Conservation (phyloP, 1,140 invertebrate genomes). For the Drosophila novamexicana region DNA sequence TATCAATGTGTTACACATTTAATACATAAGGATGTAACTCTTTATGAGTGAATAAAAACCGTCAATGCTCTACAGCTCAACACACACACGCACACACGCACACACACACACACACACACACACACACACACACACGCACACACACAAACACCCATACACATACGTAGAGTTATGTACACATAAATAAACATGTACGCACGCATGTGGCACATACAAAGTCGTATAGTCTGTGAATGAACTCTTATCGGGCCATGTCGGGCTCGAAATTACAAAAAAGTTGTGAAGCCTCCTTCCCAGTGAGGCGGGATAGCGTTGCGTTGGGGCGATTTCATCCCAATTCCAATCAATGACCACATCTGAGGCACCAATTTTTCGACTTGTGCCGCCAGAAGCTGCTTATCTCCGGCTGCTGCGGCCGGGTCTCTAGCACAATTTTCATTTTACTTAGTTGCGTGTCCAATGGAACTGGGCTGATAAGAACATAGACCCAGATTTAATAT, state of each 20-base stretch:
- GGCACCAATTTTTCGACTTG: constrained; percentile 30
- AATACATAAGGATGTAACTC: not conserved
- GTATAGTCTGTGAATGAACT: constrained; percentile 74
- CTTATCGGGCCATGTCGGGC: constrained; percentile 56
- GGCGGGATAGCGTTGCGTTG: not conserved
- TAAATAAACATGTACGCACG: not conserved
- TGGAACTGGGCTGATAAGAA: constrained; percentile 42
- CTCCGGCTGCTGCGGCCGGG: constrained; percentile 15
- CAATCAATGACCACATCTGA: constrained; percentile 50
- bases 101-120: constrained; percentile 1
- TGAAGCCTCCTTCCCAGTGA: not conserved
- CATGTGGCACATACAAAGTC: constrained; percentile 18
- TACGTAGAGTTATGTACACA: not conserved
- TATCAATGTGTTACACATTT: not conserved
- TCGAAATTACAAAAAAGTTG: constrained; percentile 68
- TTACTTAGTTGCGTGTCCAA: constrained; percentile 39
- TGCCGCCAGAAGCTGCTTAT: constrained; percentile 41
- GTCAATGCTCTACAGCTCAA: not conserved
- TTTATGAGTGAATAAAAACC: not conserved
- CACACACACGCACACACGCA: not conserved
- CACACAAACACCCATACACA: not conserved
- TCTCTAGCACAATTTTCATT: constrained; percentile 56
- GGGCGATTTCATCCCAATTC: constrained; percentile 6
- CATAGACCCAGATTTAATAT: constrained; percentile 38
- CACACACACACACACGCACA: not conserved